Percentiles rank a stretch among this genome's conserved stretches.
Conservation (phyloP, 2,888 invertebrate species). For the Andrena camellia region DNA sequence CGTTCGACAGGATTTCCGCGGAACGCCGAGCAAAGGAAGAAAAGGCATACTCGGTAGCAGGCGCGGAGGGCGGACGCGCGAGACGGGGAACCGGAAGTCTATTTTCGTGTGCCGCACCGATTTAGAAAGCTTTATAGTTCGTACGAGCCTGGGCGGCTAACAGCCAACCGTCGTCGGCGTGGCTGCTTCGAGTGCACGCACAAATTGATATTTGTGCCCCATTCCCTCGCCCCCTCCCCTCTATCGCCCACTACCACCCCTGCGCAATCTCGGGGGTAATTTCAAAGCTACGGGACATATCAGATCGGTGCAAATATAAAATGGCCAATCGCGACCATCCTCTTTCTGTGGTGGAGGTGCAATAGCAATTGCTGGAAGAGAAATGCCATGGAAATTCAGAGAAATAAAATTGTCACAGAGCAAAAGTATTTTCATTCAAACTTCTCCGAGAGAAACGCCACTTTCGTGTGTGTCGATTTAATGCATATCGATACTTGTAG, state of each 20-base stretch:
- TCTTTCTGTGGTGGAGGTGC: no score
- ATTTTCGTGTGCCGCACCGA: constrained; percentile 83
- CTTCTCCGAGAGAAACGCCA: neutral
- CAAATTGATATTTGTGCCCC: constrained; percentile 58
- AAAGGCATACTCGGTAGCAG: constrained; percentile 80
- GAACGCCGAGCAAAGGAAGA: neutral
- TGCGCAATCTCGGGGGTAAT: neutral
- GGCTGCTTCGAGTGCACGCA: constrained; percentile 47
- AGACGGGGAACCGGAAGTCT: constrained; percentile 85
- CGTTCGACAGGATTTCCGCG: constrained; percentile 13
- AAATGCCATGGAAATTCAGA: no score
- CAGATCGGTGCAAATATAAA: neutral
- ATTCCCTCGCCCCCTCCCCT: neutral
- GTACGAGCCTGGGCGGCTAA: constrained; percentile 72
- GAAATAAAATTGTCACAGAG: no score
- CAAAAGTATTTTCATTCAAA: no score
- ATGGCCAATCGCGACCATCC: neutral
- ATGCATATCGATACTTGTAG: no score
- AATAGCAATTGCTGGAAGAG: no score
- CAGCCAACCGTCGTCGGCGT: constrained; percentile 66
- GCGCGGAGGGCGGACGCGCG: constrained; percentile 75
- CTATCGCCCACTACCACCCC: neutral
- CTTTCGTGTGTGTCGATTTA: neutral
- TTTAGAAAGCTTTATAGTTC: constrained; percentile 85
- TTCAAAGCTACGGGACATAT: constrained; percentile 25